phyloP scores from a whole-genome alignment of 2,113 vertebrate species.

The Epinephelus fuscoguttatus region DNA sequence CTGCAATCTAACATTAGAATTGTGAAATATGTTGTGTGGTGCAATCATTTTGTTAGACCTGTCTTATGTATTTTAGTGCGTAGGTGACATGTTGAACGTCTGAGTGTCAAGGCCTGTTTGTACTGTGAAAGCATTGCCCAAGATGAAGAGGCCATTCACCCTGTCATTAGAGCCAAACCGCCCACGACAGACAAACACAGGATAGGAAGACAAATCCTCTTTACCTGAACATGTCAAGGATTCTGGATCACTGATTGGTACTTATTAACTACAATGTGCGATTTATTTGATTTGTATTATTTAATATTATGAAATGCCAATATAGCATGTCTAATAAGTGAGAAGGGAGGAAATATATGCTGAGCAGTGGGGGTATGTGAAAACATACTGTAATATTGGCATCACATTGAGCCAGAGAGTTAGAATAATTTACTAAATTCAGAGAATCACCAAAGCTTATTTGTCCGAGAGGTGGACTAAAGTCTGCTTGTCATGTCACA shows the following conservation, averaged over 20 bases:
- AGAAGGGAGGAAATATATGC: neutral
- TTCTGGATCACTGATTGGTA: neutral
- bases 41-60: no score
- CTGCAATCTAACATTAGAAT: no score
- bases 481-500: neutral
- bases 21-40: neutral
- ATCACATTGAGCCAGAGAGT: neutral
- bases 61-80: neutral
- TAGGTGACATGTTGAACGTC: conserved; percentile 56
- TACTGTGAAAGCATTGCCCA: conserved; percentile 67
- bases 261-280: neutral
- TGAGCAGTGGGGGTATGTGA: neutral
- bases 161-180: conserved; percentile 42
- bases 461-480: neutral
- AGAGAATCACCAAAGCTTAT: neutral
- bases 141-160: conserved; percentile 74
- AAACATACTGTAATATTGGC: neutral
- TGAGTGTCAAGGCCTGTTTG: conserved; percentile 76
- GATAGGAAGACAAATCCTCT: neutral
- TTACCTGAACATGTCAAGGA: conserved; percentile 5
- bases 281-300: neutral
- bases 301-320: neutral
- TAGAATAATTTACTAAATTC: neutral
- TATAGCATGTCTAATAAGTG: neutral
- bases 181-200: conserved; percentile 64